Conservation (phyloP, 2,113 vertebrate species). For the Oncorhynchus mykiss region DNA sequence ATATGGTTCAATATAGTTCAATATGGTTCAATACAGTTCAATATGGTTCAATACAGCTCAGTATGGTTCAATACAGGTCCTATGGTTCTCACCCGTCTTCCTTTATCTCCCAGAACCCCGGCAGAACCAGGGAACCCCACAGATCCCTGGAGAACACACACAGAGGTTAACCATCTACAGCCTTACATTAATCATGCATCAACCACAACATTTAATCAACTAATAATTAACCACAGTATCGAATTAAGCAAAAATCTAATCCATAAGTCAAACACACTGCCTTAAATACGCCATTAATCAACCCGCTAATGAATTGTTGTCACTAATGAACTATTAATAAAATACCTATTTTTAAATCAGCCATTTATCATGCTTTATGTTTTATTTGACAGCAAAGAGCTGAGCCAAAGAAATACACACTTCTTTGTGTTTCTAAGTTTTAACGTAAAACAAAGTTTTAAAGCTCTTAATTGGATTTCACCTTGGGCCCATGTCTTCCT, state of each 20-base stretch:
- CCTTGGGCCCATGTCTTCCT: slow-evolving; percentile 69
- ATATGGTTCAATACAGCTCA: neutral
- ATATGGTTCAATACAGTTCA: neutral
- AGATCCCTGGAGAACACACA: slow-evolving; percentile 78
- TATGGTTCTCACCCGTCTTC: slow-evolving; percentile 82
- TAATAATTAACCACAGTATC: slow-evolving; percentile 71
- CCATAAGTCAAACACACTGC: slow-evolving; percentile 56
- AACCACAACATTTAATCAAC: slow-evolving; percentile 65
- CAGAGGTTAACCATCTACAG: slow-evolving; percentile 66
- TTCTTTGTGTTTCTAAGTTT: slow-evolving; percentile 31
- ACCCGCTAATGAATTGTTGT: slow-evolving; percentile 65
- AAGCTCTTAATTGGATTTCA: slow-evolving; percentile 41
- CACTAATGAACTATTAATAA: slow-evolving; percentile 74
- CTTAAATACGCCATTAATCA: slow-evolving; percentile 69
- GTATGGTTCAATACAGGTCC: neutral
- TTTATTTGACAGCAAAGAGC: slow-evolving; percentile 62
- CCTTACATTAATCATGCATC: slow-evolving; percentile 61
- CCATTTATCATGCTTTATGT: slow-evolving; percentile 65
- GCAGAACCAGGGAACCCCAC: slow-evolving; percentile 78
- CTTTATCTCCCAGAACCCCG: slow-evolving; percentile 85
- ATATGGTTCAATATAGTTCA: neutral
- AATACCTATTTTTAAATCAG: slow-evolving; percentile 60
- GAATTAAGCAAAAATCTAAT: slow-evolving; percentile 73
- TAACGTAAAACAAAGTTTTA: slow-evolving; percentile 22
- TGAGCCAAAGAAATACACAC: slow-evolving; percentile 29